Evolutionary conservation across 1,140 invertebrate genomes (phyloP).

Genomic region (Copidosoma floridanum): DNA sequence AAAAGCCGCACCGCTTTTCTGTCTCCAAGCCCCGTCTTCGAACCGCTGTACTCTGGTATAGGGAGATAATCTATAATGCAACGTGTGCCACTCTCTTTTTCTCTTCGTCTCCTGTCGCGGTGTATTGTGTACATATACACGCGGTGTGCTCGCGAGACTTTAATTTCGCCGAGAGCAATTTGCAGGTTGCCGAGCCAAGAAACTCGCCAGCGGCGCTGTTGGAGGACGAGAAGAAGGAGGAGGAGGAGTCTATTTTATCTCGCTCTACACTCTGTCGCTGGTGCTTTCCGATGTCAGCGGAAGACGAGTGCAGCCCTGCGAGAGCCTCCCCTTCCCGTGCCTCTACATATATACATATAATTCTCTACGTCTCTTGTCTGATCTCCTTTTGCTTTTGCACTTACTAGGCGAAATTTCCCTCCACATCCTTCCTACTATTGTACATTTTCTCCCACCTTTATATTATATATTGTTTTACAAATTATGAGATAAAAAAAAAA

Average conservation of each 20-base stretch:
- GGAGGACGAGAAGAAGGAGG: too few species aligned
- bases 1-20: background rate
- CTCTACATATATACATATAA: background rate
- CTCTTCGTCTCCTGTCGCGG: background rate
- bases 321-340: conserved; percentile 21
- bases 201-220: conserved; percentile 6
- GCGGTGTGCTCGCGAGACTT: too few species aligned
- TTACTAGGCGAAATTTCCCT: background rate
- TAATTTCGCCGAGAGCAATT: conserved; percentile 36
- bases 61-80: too few species aligned
- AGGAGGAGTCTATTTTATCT: too few species aligned
- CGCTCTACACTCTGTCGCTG: background rate
- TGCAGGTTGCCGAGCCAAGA: conserved; percentile 30
- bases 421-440: background rate
- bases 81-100: too few species aligned
- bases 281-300: conserved; percentile 9
- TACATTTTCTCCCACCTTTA: background rate
- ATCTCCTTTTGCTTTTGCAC: background rate
- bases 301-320: background rate
- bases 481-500: too few species aligned
- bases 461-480: too few species aligned
- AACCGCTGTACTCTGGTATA: too few species aligned
- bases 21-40: conserved; percentile 15
- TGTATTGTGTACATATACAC: conserved; percentile 14
- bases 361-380: conserved; percentile 19